Evolutionary conservation across 2,113 vertebrate genomes (phyloP).

Genomic region (Onychostoma macrolepis): DNA sequence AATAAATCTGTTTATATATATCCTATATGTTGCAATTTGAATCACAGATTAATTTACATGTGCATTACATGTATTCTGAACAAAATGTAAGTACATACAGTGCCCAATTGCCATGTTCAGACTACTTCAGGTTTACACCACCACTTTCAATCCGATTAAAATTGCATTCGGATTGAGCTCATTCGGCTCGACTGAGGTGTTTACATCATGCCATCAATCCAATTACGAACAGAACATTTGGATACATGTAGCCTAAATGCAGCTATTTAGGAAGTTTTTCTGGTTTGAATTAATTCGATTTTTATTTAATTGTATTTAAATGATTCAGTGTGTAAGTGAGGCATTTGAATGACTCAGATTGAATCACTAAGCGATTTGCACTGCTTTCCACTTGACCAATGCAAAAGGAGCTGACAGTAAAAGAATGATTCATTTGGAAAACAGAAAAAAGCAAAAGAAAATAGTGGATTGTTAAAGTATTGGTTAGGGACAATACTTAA

Average conservation of each 20-base stretch:
- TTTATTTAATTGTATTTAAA: neutral
- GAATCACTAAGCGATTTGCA: neutral
- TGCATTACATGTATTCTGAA: neutral
- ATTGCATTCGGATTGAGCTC: neutral
- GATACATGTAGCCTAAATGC: neutral
- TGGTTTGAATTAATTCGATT: neutral
- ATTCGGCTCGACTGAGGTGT: neutral
- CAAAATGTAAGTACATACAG: neutral
- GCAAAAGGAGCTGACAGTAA: neutral
- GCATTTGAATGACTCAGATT: neutral
- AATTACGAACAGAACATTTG: neutral
- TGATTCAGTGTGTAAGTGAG: neutral
- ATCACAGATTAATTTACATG: neutral
- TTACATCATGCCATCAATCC: neutral
- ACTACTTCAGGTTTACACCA: neutral
- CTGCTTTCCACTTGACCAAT: neutral
- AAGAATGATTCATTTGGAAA: neutral
- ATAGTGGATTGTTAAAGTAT: neutral
- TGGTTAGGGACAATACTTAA: neutral
- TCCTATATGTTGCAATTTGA: too few species aligned
- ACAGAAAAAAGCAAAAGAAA: neutral
- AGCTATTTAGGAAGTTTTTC: neutral
- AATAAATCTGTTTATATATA: too few species aligned
- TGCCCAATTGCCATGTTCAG: neutral
- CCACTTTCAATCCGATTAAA: neutral